Evolutionary conservation across 2,113 vertebrate genomes (phyloP), one percentile per base, ranked within the genome.

Genomic region (Nycticorax nycticorax): DNA sequence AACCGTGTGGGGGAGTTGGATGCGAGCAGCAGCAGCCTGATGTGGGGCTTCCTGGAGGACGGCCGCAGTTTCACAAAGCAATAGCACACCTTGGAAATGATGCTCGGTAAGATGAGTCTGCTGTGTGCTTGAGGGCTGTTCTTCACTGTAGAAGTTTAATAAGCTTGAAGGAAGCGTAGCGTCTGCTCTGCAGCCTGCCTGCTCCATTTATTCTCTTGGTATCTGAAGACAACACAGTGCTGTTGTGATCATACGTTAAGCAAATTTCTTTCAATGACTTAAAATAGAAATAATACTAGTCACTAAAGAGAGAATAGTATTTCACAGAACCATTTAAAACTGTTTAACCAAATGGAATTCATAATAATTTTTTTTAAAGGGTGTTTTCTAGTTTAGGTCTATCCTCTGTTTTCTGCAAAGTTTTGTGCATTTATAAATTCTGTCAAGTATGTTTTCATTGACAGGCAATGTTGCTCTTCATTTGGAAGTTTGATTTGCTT

Each of bases 401-500:
- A 0, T 66, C 8, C 8, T 73, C 15, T 88, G 18, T 87, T 75
- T 82, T 88, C 39, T 73, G 20, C 15, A 30, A 78, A 56, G 16
- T 76, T 88, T 24, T 53, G 33, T 55, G 15, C 24, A 12, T 77
- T 24, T 76, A 1, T 77, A 71, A 60, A 84, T 64, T 85, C 55
- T 71, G 22, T 55, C 26, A 53, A 71, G 28, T 53, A 41, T 28
- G 3, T 3, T 69, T 91, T 80, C 81, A 19, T 76, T 71, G 68
- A 77, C 59, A 76, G 35, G 30, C 43, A 95, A 56, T 83, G 69
- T 53, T 82, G 43, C 47, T 87, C 74, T 92, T 68, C 28, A 53
- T 79, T 81, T 92, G 76, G 43, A 95, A 93, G 16, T 68, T 86
- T 90, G 17, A 52, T 89, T 96, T 92, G 23, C 37, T 92, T 92